Evolutionary conservation across 2,888 invertebrate species (phyloP).

Genomic region (Tryphoninae sp.): DNA sequence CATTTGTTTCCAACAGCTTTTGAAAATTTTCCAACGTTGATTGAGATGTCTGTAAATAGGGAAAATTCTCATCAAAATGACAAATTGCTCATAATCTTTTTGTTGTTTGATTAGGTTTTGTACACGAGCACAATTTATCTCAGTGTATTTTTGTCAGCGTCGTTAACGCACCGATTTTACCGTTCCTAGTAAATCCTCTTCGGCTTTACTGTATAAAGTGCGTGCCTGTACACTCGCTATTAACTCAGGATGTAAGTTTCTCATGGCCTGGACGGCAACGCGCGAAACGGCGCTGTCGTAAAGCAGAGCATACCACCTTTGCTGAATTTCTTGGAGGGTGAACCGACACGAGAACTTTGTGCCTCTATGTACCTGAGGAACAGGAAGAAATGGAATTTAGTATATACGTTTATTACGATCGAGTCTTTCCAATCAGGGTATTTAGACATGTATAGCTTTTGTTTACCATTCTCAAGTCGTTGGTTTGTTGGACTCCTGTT

Average conservation of each 20-base stretch:
- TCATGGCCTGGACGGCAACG: conserved; percentile 95
- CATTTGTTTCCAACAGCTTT: conserved; percentile 91
- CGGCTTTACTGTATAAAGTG: conserved; percentile 93
- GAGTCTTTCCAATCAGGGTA: background rate
- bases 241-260: conserved; percentile 95
- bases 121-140: background rate
- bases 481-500: conserved; percentile 95
- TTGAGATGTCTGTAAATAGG: conserved; percentile 84
- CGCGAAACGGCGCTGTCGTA: conserved; percentile 97
- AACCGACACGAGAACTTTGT: conserved; percentile 98
- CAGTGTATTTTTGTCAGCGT: conserved; percentile 7
- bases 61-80: conserved; percentile 22
- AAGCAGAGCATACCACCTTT: conserved; percentile 97
- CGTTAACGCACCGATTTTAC: conserved; percentile 87
- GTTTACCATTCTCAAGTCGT: conserved; percentile 87
- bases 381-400: background rate
- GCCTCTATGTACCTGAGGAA: conserved; percentile 89
- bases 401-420: background rate
- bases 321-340: conserved; percentile 95
- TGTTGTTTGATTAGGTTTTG: background rate
- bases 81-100: conserved; percentile 37
- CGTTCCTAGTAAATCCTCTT: conserved; percentile 92
- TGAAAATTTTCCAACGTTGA: conserved; percentile 91
- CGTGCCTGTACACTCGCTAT: conserved; percentile 93
- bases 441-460: background rate